Evolutionary conservation across 2,888 invertebrate species (phyloP), one percentile per base, ranked within the genome.

Genomic region (Troides helena): DNA sequence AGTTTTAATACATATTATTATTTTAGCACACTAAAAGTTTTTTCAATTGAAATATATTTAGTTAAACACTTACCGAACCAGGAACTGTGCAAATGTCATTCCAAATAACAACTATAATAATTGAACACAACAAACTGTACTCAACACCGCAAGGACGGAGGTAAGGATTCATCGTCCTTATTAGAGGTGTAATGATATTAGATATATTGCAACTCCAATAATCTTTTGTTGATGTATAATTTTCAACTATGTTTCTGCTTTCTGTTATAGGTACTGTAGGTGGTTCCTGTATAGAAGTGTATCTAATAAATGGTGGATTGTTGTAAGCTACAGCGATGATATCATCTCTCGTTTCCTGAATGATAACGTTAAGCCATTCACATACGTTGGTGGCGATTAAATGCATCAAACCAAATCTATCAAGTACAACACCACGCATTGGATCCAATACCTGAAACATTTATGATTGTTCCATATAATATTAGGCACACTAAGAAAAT

Each of bases 341-440:
- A 83, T 98, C 97, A 80, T 97, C 97, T 81, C 96, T 95, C 2
- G 98, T 98, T 84, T 98, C 98, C 82, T 96, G 96, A 18, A 98
- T 96, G 39, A 98, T 93, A 1, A 97, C 96, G 83, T 96, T 96
- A 8, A 98, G 89, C 98, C 98, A 98, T 79, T 98, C 97, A 87
- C 98, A 98, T 17, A 98, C 90, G 84, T 98, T 98, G 18, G 98
- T 98, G 1, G 98, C 98, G 72, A 98, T 95, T 93, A 98, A 94
- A 84, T 99, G 98, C 98, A 98, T 98, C 18, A 98, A 92, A 0
- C 98, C 98, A 77, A 98, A 97, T 76, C 98, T 94, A n/a, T 92
- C 90, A 5, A 92, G 75, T 0, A 92, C 91, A 6, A 92, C 87
- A 14, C 92, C 92, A 72, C 90, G 82, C 90, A 92, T 91, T 14